Conservation (phyloP, 2,113 vertebrate genomes). For the Pampusana beccarii region DNA sequence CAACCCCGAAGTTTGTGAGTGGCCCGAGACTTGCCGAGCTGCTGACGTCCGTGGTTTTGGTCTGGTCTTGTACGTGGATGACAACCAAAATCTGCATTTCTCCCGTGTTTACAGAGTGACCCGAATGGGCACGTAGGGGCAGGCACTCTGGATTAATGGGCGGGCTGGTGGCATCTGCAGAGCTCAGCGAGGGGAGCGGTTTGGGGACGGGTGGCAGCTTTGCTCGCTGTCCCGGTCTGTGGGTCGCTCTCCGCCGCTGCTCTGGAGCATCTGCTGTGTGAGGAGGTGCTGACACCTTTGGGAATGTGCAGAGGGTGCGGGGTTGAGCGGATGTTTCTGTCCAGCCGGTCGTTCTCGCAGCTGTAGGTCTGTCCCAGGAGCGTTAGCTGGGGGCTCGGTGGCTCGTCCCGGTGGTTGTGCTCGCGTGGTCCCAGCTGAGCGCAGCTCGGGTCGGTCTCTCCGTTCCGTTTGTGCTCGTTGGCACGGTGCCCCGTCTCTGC, state of each 20-base stretch:
- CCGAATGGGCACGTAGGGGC: not conserved
- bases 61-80: rapidly evolving
- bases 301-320: not conserved
- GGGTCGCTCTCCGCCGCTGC: not conserved
- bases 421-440: not conserved
- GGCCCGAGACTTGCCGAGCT: not conserved
- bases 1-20: not conserved
- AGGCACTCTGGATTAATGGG: rapidly evolving
- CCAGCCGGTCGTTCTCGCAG: not conserved
- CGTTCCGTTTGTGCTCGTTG: not conserved
- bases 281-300: not conserved
- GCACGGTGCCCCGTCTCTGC: not conserved
- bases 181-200: not conserved
- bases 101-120: not conserved
- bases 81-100: not conserved
- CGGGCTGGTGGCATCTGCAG: not conserved
- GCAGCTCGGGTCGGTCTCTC: not conserved
- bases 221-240: too few relatives aligned
- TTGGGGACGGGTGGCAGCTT: not conserved
- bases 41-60: not conserved
- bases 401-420: not conserved
- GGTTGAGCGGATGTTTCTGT: not conserved
- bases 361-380: not conserved
- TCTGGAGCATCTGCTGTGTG: not conserved
- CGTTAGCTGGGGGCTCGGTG: not conserved